Conservation (phyloP, 2,113 vertebrate species). For the Lichenostomus cassidix region DNA sequence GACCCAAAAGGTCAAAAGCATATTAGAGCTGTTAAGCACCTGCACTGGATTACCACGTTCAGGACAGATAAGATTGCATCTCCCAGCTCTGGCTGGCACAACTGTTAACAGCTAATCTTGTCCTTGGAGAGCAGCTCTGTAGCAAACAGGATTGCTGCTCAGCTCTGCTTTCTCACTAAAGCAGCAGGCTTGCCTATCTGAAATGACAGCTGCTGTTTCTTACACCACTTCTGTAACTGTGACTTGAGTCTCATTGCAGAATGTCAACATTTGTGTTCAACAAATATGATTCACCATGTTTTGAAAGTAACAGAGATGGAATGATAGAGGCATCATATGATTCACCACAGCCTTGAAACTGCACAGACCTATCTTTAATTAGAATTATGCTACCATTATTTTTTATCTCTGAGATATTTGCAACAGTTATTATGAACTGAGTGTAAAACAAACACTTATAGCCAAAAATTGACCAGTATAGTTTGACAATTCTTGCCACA, state of each 20-base stretch:
- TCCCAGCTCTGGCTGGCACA: background rate
- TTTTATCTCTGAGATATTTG: background rate
- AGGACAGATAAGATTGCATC: background rate
- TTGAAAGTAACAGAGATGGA: background rate
- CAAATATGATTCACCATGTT: background rate
- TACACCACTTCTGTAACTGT: background rate
- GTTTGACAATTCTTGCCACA: background rate
- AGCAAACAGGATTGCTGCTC: background rate
- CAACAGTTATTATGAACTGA: background rate
- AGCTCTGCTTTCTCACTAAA: background rate
- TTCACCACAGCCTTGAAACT: background rate
- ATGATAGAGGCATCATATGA: background rate
- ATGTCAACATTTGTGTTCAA: background rate
- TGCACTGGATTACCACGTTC: background rate
- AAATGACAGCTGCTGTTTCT: conserved; percentile 15
- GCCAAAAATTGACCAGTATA: background rate
- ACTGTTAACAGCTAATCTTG: background rate
- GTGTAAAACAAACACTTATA: background rate
- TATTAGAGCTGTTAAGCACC: background rate
- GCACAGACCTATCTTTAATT: background rate
- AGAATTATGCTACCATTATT: background rate
- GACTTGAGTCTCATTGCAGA: background rate
- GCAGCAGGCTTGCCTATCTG: background rate
- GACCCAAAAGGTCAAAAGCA: conserved; percentile 9
- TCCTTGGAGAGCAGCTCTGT: background rate